Conservation (phyloP, 1,140 invertebrate species). For the Plutomurus gul region DNA sequence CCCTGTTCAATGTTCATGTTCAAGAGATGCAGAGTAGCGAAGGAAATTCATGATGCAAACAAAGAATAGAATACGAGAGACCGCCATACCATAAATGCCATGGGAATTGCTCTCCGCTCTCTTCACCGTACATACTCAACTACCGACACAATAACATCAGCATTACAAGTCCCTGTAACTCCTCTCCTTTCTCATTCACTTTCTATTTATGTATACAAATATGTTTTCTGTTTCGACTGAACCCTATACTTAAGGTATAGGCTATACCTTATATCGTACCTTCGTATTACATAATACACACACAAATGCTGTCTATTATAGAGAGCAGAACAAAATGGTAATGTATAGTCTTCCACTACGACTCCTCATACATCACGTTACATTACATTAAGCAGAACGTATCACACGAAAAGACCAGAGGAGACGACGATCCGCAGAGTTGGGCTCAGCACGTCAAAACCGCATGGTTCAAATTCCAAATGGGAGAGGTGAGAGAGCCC, state of each 20-base stretch:
- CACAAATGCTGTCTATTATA: background rate
- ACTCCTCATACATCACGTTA: no score
- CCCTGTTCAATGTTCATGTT: conserved; percentile 18
- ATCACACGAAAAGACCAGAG: background rate
- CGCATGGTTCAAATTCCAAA: no score
- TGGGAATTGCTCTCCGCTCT: background rate
- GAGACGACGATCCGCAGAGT: no score
- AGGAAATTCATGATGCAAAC: conserved; percentile 15
- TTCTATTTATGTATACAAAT: background rate
- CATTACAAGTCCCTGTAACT: background rate
- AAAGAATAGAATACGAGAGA: background rate
- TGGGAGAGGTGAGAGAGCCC: no score
- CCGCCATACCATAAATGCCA: conserved; percentile 2
- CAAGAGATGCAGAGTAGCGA: no score
- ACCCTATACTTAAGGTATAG: background rate
- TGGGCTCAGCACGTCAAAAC: no score
- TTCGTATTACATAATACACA: background rate
- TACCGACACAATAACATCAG: background rate
- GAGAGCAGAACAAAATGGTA: background rate
- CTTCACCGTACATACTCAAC: background rate
- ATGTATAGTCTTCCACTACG: no score
- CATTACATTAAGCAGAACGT: background rate
- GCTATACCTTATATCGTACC: background rate
- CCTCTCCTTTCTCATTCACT: background rate
- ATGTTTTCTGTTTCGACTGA: background rate